A percentile compares a stretch with the other conserved stretches of the same genome.
Conservation (phyloP, 2,888 invertebrate genomes). For the Caenorhabditis japonica region DNA sequence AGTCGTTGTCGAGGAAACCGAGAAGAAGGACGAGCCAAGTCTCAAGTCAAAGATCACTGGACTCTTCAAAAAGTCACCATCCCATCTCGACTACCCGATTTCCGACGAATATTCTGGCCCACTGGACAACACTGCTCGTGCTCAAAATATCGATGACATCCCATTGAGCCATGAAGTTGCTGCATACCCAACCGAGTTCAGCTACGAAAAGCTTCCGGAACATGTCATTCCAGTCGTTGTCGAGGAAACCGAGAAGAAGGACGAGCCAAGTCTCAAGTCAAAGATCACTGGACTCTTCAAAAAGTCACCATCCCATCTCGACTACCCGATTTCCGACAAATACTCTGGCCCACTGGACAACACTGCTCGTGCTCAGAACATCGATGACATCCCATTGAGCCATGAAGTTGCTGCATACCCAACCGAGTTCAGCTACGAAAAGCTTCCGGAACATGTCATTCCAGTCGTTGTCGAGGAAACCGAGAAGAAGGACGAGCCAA, state of each 20-base stretch:
- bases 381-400: slow-evolving; percentile 39
- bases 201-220: slow-evolving; percentile 4
- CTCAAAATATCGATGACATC: slow-evolving; percentile 1
- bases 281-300: slow-evolving; percentile 46
- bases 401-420: slow-evolving; percentile 1
- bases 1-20: slow-evolving; percentile 18
- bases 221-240: not conserved
- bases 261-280: slow-evolving; percentile 1
- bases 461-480: slow-evolving; percentile 5
- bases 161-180: not conserved
- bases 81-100: slow-evolving; percentile 28
- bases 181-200: slow-evolving; percentile 3
- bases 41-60: slow-evolving; percentile 28
- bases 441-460: not conserved
- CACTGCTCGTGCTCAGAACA: slow-evolving; percentile 41
- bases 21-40: slow-evolving; percentile 27
- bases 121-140: slow-evolving; percentile 11
- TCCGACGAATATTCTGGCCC: slow-evolving; percentile 23
- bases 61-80: slow-evolving; percentile 31
- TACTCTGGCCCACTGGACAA: slow-evolving; percentile 43
- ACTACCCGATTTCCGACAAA: slow-evolving; percentile 57
- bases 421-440: slow-evolving; percentile 3
- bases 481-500: slow-evolving; percentile 20
- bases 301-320: slow-evolving; percentile 51
- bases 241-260: slow-evolving; percentile 9